These are phyloP conservation scores for Nycticorax nycticorax DNA, from an alignment of 2,113 vertebrate species.

Conservation along the genomic window DNA sequence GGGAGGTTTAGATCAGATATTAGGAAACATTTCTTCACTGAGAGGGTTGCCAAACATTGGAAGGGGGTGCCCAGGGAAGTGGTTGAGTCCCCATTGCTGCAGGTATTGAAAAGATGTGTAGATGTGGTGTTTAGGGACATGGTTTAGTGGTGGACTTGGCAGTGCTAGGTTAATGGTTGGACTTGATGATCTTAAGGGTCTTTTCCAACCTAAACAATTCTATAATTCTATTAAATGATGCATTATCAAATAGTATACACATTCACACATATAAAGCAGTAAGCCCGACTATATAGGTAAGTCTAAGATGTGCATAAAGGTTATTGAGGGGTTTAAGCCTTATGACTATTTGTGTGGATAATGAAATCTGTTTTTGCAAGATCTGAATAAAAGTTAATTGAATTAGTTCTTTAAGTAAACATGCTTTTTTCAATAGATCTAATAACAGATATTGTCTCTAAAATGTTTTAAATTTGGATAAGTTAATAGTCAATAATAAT, in stretches of 20 bases:
- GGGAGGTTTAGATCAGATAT: too few relatives aligned
- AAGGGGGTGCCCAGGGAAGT: too few relatives aligned
- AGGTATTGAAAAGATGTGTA: too few relatives aligned
- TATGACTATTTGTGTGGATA: not conserved
- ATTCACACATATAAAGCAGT: not conserved
- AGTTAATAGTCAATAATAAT: not conserved
- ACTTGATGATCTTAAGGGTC: too few relatives aligned
- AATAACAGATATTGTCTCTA: rapidly evolving
- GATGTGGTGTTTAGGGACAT: too few relatives aligned
- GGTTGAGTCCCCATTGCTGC: too few relatives aligned
- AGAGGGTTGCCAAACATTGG: too few relatives aligned
- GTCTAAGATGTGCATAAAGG: not conserved
- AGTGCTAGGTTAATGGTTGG: too few relatives aligned
- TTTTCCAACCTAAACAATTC: too few relatives aligned
- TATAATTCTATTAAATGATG: not conserved
- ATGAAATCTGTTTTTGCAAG: not conserved
- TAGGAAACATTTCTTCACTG: too few relatives aligned
- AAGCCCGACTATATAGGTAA: not conserved
- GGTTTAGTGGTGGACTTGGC: too few relatives aligned
- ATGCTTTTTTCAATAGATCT: not conserved
- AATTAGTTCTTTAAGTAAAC: not conserved
- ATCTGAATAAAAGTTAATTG: not conserved
- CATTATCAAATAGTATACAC: not conserved
- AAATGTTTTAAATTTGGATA: not conserved
- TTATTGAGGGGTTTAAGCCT: not conserved